Base-by-base conservation (phyloP, 2,113 vertebrate genomes). In the Sorex fumeus region DNA sequence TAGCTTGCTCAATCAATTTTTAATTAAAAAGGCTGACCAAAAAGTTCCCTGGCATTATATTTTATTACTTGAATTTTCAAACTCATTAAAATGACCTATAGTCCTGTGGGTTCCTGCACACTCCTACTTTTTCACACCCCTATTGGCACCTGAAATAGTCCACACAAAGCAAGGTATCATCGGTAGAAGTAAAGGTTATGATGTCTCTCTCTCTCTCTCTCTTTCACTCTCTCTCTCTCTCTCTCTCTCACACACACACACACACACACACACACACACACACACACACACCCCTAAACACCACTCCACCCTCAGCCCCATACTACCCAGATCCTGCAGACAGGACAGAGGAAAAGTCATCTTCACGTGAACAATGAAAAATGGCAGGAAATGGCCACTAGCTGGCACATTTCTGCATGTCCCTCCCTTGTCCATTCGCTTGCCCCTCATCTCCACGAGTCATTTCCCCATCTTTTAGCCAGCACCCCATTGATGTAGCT, bases 41-140 rank as follows among this genome's bases (percentile, higher is more conserved):
- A 0, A 40, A 82, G 79, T 89, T 32, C 32, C 67, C 80, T 84
- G 64, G 7, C 64, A 30, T 86, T 81, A 30, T 25, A 53, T 69
- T 76, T 88, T 30, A 78, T 47, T 40, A 79, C 45, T 57, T 93
- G 18, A 34, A 15, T 53, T 88, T 84, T 90, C 76, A 95, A 78
- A 30, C 8, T 57, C 34, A 80, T 66, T 74, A 47, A 81, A 93
- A 57, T 34, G 53, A 60, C 19, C 47, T 70, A 40, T 40, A 30
- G 19, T 30, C 57, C 28, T 0, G 0, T 7, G 12, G 43, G 21
- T 3, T 74, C 21, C 57, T 30, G 7, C 36, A 21, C 50, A 57
- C 6, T 25, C 36, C 28, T 69, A 21, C 25, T 25, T 70, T 50
- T 40, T 27, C 9, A 0, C 11, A 18, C 27, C 57, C 30, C 92